Conservation (phyloP, 2,888 invertebrate species). For the Scaptodrosophila latifasciaeformis region DNA sequence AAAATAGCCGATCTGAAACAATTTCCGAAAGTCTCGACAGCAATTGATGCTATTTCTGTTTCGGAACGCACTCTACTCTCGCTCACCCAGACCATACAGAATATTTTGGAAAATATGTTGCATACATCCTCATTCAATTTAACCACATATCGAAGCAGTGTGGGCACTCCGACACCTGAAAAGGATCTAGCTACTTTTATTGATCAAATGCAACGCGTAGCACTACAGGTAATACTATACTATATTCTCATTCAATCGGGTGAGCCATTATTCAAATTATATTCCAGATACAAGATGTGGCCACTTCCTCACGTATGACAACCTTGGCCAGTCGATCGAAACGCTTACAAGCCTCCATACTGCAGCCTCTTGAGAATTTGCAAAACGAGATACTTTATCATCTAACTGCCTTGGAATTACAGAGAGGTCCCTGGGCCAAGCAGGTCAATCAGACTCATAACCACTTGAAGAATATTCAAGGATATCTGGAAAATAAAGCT, state of each 20-base stretch:
- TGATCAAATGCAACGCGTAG: conserved; percentile 75
- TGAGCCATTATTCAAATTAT: neutral
- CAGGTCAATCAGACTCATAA: conserved; percentile 83
- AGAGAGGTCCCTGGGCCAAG: conserved; percentile 82
- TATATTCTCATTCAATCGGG: neutral
- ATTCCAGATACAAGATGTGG: conserved; percentile 79
- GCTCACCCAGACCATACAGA: conserved; percentile 73
- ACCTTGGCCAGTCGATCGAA: conserved; percentile 81
- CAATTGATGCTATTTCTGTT: conserved; percentile 72
- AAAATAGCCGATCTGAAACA: conserved; percentile 76
- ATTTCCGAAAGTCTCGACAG: conserved; percentile 73
- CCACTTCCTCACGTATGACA: conserved; percentile 83
- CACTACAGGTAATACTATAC: conserved; percentile 68
- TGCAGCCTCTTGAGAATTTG: conserved; percentile 82
- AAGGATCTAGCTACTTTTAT: conserved; percentile 75
- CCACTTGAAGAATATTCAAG: conserved; percentile 86
- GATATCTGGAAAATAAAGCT: conserved; percentile 84
- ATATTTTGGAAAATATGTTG: conserved; percentile 73
- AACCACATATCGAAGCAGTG: conserved; percentile 71
- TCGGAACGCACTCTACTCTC: conserved; percentile 72
- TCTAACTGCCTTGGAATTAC: conserved; percentile 84
- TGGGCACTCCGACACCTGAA: conserved; percentile 74
- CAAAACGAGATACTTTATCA: conserved; percentile 85
- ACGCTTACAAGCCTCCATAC: conserved; percentile 79
- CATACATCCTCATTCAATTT: conserved; percentile 74